A percentile compares a stretch with the other conserved stretches of the same genome.
Evolutionary conservation across 2,888 invertebrate species (phyloP).

Genomic region (Branchellion lobata): DNA sequence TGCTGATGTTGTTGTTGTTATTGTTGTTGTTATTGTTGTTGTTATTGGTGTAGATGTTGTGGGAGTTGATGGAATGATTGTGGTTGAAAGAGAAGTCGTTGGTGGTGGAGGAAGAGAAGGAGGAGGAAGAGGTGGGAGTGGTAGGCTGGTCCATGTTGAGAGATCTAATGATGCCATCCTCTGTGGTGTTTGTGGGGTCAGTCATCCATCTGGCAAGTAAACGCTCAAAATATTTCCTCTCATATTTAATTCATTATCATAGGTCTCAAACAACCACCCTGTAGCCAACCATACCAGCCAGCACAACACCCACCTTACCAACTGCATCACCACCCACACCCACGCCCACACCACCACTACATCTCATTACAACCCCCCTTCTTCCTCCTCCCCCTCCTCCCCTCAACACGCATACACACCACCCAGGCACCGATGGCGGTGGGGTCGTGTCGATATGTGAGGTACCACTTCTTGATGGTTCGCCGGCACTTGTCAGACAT

Average conservation of each 20-base stretch:
- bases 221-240: too few relatives aligned
- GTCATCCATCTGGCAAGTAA: not conserved
- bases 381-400: not conserved
- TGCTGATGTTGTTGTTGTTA: not conserved
- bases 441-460: constrained; percentile 57
- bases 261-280: too few relatives aligned
- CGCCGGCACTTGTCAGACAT: constrained; percentile 63
- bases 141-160: not conserved
- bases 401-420: not conserved
- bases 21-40: constrained; percentile 19
- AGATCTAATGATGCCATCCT: not conserved
- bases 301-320: not conserved
- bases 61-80: not conserved
- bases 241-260: not conserved
- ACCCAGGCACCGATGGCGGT: constrained; percentile 50
- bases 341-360: not conserved
- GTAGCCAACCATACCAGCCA: not conserved
- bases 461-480: constrained; percentile 64
- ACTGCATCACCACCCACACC: not conserved
- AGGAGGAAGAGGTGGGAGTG: not conserved
- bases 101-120: not conserved
- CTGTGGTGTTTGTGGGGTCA: not conserved
- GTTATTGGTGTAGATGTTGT: not conserved
- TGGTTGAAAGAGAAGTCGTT: not conserved
- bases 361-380: not conserved